A percentile compares a stretch with the other conserved stretches of the same genome.
Conservation (phyloP, 2,113 vertebrate species). For the Strix aluco region DNA sequence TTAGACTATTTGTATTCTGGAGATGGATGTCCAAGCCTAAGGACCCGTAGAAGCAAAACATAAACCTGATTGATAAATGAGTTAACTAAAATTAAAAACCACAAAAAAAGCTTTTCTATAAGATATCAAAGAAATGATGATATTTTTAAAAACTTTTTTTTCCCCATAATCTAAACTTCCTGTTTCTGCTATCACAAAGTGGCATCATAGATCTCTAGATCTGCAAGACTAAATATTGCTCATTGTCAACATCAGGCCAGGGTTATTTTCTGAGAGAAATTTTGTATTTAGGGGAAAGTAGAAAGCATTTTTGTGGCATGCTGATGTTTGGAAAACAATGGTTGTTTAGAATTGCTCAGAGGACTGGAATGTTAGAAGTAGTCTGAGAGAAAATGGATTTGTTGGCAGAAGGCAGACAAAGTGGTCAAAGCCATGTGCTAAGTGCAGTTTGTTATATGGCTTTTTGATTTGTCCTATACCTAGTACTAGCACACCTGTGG, state of each 20-base stretch:
- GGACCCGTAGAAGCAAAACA: neutral
- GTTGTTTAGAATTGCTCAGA: constrained; percentile 61
- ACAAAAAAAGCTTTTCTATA: neutral
- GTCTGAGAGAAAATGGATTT: constrained; percentile 54
- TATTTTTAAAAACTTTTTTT: neutral
- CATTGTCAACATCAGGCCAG: neutral
- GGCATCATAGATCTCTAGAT: neutral
- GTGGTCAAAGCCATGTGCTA: neutral
- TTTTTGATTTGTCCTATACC: neutral
- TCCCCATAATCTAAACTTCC: neutral
- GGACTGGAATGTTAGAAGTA: constrained; percentile 52
- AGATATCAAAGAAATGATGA: no score
- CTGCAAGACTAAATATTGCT: neutral
- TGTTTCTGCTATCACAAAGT: neutral
- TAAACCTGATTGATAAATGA: neutral
- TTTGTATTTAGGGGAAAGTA: constrained; percentile 35
- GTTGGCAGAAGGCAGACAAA: constrained; percentile 12
- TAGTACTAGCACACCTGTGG: neutral
- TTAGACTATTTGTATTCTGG: neutral
- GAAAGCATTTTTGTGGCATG: constrained; percentile 62
- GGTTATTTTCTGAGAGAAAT: neutral
- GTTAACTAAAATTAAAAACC: neutral
- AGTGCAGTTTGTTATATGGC: neutral
- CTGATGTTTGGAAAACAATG: constrained; percentile 52
- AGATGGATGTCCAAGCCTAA: neutral